phyloP scores from a whole-genome alignment of 2,888 invertebrate species.

The Lasioglossum morio region DNA sequence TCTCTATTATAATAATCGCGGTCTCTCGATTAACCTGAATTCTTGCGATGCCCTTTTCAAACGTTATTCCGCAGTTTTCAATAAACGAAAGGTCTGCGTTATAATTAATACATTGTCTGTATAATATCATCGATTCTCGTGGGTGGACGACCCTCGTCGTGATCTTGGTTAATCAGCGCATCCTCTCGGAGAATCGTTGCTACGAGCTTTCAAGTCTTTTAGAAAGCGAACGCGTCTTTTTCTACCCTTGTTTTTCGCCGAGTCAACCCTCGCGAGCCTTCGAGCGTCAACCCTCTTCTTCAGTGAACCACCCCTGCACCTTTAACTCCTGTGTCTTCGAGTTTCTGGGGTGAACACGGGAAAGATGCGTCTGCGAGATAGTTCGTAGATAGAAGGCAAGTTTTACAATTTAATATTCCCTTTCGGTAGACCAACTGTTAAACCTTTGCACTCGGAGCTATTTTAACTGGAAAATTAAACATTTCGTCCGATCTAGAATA shows the following conservation, averaged over 20 bases:
- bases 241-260: constrained; percentile 11
- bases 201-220: constrained; percentile 19
- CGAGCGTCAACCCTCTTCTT: constrained; percentile 2
- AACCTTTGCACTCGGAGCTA: too few relatives aligned
- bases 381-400: too few relatives aligned
- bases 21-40: background rate
- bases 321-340: constrained; percentile 11
- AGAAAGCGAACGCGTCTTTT: constrained; percentile 15
- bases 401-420: background rate
- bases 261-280: constrained; percentile 13
- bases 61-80: too few relatives aligned
- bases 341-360: background rate
- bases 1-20: background rate
- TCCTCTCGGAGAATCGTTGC: constrained; percentile 18
- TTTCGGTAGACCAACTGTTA: too few relatives aligned
- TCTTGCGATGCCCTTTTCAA: background rate
- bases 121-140: background rate
- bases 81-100: too few relatives aligned
- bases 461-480: too few relatives aligned
- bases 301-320: background rate
- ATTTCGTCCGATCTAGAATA: too few relatives aligned
- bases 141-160: background rate
- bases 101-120: too few relatives aligned
- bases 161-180: constrained; percentile 34
- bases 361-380: background rate